Evolutionary conservation across 2,888 invertebrate species (phyloP).

Genomic region (Perizoma affinitatum): DNA sequence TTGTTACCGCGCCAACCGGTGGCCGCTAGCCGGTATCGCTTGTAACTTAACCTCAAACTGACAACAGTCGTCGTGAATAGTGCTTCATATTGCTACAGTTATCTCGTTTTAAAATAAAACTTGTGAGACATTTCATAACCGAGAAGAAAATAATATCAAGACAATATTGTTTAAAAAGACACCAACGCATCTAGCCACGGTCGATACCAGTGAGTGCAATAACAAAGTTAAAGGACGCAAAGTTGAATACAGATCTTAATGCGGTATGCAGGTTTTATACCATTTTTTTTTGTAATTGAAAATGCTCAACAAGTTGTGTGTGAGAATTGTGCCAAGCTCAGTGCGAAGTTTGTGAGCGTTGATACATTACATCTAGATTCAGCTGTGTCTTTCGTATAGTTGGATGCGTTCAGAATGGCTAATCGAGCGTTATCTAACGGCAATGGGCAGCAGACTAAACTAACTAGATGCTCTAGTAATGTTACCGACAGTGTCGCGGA

Average conservation of each 20-base stretch:
- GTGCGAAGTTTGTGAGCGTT: slow-evolving; percentile 43
- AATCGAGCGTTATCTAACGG: slow-evolving; percentile 65
- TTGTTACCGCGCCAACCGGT: slow-evolving; percentile 69
- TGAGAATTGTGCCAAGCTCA: slow-evolving; percentile 43
- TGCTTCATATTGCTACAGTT: slow-evolving; percentile 74
- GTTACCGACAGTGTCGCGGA: slow-evolving; percentile 71
- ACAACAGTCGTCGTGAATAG: slow-evolving; percentile 80
- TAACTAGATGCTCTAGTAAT: slow-evolving; percentile 74
- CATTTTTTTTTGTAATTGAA: slow-evolving; percentile 39
- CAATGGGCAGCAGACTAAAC: slow-evolving; percentile 62
- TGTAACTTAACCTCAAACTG: slow-evolving; percentile 83
- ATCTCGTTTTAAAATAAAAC: slow-evolving; percentile 57
- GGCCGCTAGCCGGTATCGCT: slow-evolving; percentile 77
- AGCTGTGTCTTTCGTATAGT: slow-evolving; percentile 38
- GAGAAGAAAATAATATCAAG: neutral
- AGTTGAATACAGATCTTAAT: slow-evolving; percentile 35
- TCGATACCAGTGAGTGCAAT: slow-evolving; percentile 45
- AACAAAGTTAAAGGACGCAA: slow-evolving; percentile 45
- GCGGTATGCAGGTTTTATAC: slow-evolving; percentile 41
- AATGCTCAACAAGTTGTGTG: slow-evolving; percentile 54
- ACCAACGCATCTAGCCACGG: neutral
- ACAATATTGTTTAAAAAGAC: no score
- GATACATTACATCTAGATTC: slow-evolving; percentile 33
- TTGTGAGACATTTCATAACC: slow-evolving; percentile 12
- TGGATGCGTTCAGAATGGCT: slow-evolving; percentile 68